Conservation (phyloP, 2,113 vertebrate species). For the Hepsetus odoe region DNA sequence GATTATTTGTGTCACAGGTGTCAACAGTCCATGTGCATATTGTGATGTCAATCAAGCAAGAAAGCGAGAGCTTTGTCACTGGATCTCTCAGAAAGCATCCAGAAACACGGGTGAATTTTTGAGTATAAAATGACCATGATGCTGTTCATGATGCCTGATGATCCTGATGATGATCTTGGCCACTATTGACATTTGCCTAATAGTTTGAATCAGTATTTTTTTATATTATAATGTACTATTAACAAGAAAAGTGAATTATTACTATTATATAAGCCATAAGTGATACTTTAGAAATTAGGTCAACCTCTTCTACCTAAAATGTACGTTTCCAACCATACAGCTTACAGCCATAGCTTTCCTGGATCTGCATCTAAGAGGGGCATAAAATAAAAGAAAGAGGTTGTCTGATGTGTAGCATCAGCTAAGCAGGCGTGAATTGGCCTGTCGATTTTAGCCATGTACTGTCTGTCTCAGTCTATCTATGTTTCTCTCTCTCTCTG, state of each 20-base stretch:
- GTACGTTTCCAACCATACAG: too few relatives aligned
- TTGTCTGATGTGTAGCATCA: background rate
- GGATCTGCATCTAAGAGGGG: background rate
- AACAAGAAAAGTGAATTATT: too few relatives aligned
- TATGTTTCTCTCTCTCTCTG: background rate
- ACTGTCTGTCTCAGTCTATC: background rate
- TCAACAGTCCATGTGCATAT: constrained; percentile 4
- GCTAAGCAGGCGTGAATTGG: background rate
- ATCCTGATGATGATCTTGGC: too few relatives aligned
- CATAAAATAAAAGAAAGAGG: background rate
- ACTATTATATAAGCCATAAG: too few relatives aligned
- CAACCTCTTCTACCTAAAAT: background rate
- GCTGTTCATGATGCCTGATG: too few relatives aligned
- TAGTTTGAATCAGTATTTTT: too few relatives aligned
- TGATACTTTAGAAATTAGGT: background rate
- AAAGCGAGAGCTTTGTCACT: background rate
- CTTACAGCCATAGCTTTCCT: background rate
- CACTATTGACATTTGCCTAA: too few relatives aligned
- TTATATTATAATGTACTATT: too few relatives aligned
- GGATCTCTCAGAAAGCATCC: background rate
- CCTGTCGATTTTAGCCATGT: background rate
- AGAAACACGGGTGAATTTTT: background rate
- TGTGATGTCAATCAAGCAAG: constrained; percentile 16
- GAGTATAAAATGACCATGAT: background rate
- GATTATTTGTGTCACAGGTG: constrained; percentile 42